These are phyloP conservation scores for Dicranocentrus wangi DNA, from an alignment of 2,888 invertebrate species.

Conservation along the genomic window DNA sequence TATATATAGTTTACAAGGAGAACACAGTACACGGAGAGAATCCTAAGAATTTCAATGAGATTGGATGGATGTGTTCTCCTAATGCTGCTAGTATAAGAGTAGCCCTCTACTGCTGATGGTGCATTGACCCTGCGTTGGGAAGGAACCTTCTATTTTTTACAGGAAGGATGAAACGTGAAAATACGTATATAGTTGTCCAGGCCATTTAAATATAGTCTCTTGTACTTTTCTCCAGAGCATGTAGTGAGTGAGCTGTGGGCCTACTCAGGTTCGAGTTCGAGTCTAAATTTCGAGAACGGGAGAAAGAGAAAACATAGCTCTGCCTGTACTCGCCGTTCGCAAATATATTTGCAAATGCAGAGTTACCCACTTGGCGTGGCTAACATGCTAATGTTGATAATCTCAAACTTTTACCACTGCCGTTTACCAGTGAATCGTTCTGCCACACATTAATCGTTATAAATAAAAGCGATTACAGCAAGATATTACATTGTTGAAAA, in stretches of 20 bases:
- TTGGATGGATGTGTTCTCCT: constrained; percentile 27
- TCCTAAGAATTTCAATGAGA: constrained; percentile 63
- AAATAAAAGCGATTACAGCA: no score
- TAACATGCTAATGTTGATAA: no score
- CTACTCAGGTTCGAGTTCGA: neutral
- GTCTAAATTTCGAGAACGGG: neutral
- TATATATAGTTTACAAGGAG: neutral
- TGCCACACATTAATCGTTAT: no score
- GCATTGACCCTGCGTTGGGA: constrained; percentile 64
- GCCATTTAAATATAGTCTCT: constrained; percentile 11
- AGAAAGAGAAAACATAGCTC: neutral
- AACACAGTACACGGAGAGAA: constrained; percentile 36
- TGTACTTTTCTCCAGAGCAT: constrained; percentile 35
- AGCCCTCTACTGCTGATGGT: constrained; percentile 46
- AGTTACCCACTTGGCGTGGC: neutral
- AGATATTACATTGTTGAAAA: no score
- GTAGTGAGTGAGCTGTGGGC: constrained; percentile 5
- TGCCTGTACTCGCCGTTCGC: neutral
- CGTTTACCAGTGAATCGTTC: neutral
- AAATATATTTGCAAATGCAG: constrained; percentile 14
- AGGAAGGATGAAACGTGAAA: constrained; percentile 64
- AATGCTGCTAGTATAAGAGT: constrained; percentile 24
- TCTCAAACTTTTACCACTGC: neutral
- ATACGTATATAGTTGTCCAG: constrained; percentile 55
- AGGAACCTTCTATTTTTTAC: constrained; percentile 58